Evolutionary conservation across 2,888 invertebrate species (phyloP), one percentile per base, ranked within the genome.

Genomic region (Sarcophaga variegata): DNA sequence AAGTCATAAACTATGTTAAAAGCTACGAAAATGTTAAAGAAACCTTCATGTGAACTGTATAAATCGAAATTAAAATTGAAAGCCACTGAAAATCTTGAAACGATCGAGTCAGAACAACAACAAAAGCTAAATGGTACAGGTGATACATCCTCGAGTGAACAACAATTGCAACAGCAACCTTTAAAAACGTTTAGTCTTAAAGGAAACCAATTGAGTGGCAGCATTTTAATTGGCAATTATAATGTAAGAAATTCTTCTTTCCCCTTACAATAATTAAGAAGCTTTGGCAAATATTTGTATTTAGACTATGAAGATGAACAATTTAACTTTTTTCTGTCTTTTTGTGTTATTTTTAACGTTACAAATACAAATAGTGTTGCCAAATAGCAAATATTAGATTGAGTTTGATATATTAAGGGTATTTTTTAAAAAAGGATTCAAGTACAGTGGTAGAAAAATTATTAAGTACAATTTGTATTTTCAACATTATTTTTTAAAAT

Each of bases 201-300:
- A 78, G 95, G 96, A 88, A 97, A 97, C 93, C 95, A 96, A 88
- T 94, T 97, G 47, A 97, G 97, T 93, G 97, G 97, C 81, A 97
- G 96, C 93, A 97, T 97, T 88, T 96, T 97, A 89, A 95, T 97
- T 76, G 97, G 97, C 81, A 97, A 97, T 93, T 97, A 97, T 93
- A 97, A 97, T 92, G 97, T 97, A 94, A 95, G 95, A 37, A 37
- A 37, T 37, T 37, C 8, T 37, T 37, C 37, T 37, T 37, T 37
- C 37, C 37, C 0, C 37, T 37, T 37, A 37, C 37, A 37, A 37
- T 37, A 37, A 37, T 37, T 37, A 37, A 37, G 37, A 37, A 37
- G 37, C 1, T 37, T 6, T 37, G 6, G 37, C 37, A 37, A 37
- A 6, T 37, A 5, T 37, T 37, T 37, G 6, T 37, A 37, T 6